These are phyloP conservation scores for Dufourea novaeangliae DNA, from an alignment of 1,140 invertebrate species.

Conservation along the genomic window DNA sequence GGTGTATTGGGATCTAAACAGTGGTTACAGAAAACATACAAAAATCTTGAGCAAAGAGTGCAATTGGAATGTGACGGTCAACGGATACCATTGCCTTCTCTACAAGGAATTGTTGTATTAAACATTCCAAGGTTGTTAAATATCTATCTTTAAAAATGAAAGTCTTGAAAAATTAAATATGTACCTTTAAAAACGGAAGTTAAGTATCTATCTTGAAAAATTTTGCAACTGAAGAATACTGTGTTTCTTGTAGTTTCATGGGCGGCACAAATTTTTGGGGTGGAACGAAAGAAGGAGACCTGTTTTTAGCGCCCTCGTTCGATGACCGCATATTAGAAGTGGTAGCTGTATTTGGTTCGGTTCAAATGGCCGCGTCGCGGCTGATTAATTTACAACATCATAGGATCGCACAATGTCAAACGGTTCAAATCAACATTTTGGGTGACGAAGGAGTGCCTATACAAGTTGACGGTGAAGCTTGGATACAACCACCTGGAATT, in stretches of 20 bases:
- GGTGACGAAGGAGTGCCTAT: constrained; percentile 94
- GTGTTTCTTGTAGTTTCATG: constrained; percentile 89
- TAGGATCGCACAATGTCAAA: constrained; percentile 97
- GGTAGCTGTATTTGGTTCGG: constrained; percentile 97
- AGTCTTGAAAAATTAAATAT: background rate
- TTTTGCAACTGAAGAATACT: constrained; percentile 29
- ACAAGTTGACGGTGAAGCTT: constrained; percentile 98
- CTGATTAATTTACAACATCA: constrained; percentile 98
- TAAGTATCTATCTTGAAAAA: constrained; percentile 8
- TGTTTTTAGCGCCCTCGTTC: constrained; percentile 93
- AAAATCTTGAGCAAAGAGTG: constrained; percentile 97
- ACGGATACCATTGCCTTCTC: constrained; percentile 93
- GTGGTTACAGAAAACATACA: constrained; percentile 94
- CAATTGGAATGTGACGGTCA: constrained; percentile 96
- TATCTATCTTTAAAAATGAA: background rate
- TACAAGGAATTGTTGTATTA: constrained; percentile 98
- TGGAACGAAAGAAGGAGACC: constrained; percentile 92
- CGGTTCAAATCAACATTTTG: constrained; percentile 96
- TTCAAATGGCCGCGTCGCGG: constrained; percentile 97
- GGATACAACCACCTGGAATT: constrained; percentile 98
- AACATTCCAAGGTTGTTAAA: constrained; percentile 94
- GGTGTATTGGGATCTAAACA: constrained; percentile 97
- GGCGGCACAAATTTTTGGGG: constrained; percentile 99
- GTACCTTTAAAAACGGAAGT: background rate
- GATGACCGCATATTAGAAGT: constrained; percentile 97